A percentile compares a stretch with the other conserved stretches of the same genome.
Conservation (phyloP, 2,888 invertebrate genomes). For the Nomada hirtipes region DNA sequence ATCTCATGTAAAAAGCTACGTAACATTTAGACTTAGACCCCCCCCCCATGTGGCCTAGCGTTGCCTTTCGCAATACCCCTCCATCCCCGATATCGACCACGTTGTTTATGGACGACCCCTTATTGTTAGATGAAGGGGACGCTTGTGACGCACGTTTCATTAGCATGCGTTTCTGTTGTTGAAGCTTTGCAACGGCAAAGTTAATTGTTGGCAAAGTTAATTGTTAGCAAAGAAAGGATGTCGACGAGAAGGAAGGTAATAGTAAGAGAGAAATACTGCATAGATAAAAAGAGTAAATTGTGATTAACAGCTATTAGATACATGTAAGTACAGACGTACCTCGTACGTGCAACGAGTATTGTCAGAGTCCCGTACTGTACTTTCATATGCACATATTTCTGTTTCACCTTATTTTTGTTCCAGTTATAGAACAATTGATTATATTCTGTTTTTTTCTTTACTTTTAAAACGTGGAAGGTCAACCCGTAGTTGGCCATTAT, state of each 20-base stretch:
- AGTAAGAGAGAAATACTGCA: background rate
- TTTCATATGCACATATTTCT: background rate
- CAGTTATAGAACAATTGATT: constrained; percentile 33
- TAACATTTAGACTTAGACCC: no score
- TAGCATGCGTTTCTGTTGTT: background rate
- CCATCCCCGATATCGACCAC: no score
- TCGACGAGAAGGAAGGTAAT: background rate
- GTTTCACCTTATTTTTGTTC: constrained; percentile 35
- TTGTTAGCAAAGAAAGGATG: constrained; percentile 29
- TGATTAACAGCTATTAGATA: constrained; percentile 32
- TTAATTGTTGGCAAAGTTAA: constrained; percentile 30
- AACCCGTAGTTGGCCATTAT: constrained; percentile 49
- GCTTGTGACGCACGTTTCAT: background rate
- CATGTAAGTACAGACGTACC: constrained; percentile 52
- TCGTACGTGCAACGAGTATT: constrained; percentile 43
- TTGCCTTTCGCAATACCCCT: no score
- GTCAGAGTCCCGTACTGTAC: constrained; percentile 26
- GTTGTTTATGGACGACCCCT: no score
- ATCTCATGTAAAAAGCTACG: no score
- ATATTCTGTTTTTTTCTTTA: constrained; percentile 18
- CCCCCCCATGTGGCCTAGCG: no score
- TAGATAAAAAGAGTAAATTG: background rate
- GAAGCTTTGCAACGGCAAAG: constrained; percentile 5
- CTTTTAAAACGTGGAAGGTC: constrained; percentile 35
- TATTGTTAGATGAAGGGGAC: no score